These are phyloP conservation scores for Lycia hirtaria DNA, from an alignment of 2,888 invertebrate genomes.

Conservation along the genomic window DNA sequence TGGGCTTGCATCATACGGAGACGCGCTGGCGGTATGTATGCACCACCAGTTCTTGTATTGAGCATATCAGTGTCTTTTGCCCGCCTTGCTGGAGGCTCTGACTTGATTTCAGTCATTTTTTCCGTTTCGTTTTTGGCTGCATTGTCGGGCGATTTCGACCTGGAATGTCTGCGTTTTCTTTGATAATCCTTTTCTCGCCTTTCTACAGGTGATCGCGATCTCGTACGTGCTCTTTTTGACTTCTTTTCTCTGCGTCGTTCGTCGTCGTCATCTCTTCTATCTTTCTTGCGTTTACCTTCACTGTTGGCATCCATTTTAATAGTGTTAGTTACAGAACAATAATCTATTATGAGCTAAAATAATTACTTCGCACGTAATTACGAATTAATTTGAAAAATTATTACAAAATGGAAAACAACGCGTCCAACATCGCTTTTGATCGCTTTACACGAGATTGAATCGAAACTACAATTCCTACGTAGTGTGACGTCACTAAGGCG, in stretches of 20 bases:
- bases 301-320: constrained; percentile 62
- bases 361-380: not conserved
- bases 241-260: constrained; percentile 61
- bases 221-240: constrained; percentile 62
- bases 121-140: constrained; percentile 58
- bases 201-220: constrained; percentile 59
- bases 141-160: constrained; percentile 59
- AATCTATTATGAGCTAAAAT: not conserved
- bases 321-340: not conserved
- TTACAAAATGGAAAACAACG: not conserved
- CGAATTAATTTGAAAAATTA: not conserved
- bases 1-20: constrained; percentile 97
- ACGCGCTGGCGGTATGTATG: constrained; percentile 99
- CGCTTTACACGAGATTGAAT: too few species aligned
- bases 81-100: constrained; percentile 51
- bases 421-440: not conserved
- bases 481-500: too few species aligned
- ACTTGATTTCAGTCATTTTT: constrained; percentile 48
- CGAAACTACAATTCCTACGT: too few species aligned
- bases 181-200: constrained; percentile 55
- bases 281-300: constrained; percentile 67
- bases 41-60: constrained; percentile 95
- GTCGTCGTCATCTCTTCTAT: constrained; percentile 60
- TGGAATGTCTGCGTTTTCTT: constrained; percentile 68
- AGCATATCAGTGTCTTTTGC: constrained; percentile 87